Conservation (phyloP, 2,888 invertebrate genomes). For the Ypsolopha scabrella region DNA sequence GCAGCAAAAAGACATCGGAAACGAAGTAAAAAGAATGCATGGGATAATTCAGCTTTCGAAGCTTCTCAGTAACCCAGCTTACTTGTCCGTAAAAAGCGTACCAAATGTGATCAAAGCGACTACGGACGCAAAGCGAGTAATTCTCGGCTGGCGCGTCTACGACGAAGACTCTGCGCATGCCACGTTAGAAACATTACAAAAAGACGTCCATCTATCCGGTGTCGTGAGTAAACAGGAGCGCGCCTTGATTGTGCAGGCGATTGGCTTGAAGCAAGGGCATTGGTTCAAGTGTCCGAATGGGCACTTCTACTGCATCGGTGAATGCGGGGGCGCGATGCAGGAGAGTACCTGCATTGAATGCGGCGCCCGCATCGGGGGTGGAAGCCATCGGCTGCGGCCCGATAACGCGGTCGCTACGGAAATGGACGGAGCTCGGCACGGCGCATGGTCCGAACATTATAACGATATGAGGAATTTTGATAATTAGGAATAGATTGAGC, state of each 20-base stretch:
- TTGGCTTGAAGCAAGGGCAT: constrained; percentile 68
- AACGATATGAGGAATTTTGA: constrained; percentile 46
- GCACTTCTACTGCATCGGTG: constrained; percentile 74
- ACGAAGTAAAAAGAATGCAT: constrained; percentile 40
- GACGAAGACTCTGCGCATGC: constrained; percentile 21
- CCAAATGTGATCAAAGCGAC: constrained; percentile 16
- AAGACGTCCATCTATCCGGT: constrained; percentile 23
- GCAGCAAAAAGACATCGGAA: constrained; percentile 38
- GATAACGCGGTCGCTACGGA: constrained; percentile 60
- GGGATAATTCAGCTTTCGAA: constrained; percentile 32
- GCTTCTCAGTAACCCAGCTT: constrained; percentile 19
- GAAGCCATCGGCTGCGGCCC: constrained; percentile 46
- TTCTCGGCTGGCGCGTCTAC: constrained; percentile 26
- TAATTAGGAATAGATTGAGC: too few relatives aligned
- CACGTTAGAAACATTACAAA: constrained; percentile 25
- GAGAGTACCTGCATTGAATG: constrained; percentile 69
- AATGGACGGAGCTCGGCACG: constrained; percentile 60
- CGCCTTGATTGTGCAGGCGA: constrained; percentile 65
- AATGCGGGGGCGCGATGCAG: constrained; percentile 76
- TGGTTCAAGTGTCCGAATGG: constrained; percentile 82
- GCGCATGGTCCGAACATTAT: constrained; percentile 59
- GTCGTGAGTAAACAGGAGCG: constrained; percentile 44
- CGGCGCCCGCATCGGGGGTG: constrained; percentile 65
- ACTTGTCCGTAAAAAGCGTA: constrained; percentile 8
- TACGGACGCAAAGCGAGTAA: constrained; percentile 16